Evolutionary conservation across 1,140 invertebrate species (phyloP), one percentile per base, ranked within the genome.

Genomic region (Drosophila asahinai): DNA sequence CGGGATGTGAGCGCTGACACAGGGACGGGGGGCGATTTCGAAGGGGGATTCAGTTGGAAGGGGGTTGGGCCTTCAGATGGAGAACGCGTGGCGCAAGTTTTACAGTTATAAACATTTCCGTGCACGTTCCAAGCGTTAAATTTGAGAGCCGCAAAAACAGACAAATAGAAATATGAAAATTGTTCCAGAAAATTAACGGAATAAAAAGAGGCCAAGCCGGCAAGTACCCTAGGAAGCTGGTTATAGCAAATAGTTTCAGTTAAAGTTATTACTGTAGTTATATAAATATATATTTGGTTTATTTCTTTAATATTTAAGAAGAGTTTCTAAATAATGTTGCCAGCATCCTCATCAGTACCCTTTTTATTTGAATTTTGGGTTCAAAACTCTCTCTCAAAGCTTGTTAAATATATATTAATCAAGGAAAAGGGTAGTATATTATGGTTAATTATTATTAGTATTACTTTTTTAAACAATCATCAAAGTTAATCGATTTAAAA

Each of bases 41-140:
- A 22, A 9, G 25, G 71, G 19, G 47, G 27, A 15, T 15, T 22
- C 1, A 36, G 45, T 30, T 61, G 15, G 9, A 36, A 57, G 25
- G 27, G 60, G 40, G 22, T 25, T 60, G 57, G 54, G 42, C 47
- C 17, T 59, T 52, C 59, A 48, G 75, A 83, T 87, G 72, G 77
- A 22, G 47, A 83, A 65, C 84, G 84, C 83, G 83, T 83, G 84
- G 68, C 83, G 42, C 57, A 77, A 73, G 45, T 77, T 87, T 77
- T 70, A 83, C 72, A 80, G 77, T 80, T 83, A 74, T 87, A 87
- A 87, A 77, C 83, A 87, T 87, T 89, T 83, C 81, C 52, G 54
- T 74, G 65, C 83, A 89, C 83, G 83, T 87, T 87, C 76, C 55
- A 30, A 47, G 80, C 84, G 77, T 89, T 81, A 83, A 83, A 77